Percentiles rank a stretch among this genome's conserved stretches.
Evolutionary conservation across 2,797 vertebrate genomes (phyloP).

Genomic region (Acanthurus leucopareius): DNA sequence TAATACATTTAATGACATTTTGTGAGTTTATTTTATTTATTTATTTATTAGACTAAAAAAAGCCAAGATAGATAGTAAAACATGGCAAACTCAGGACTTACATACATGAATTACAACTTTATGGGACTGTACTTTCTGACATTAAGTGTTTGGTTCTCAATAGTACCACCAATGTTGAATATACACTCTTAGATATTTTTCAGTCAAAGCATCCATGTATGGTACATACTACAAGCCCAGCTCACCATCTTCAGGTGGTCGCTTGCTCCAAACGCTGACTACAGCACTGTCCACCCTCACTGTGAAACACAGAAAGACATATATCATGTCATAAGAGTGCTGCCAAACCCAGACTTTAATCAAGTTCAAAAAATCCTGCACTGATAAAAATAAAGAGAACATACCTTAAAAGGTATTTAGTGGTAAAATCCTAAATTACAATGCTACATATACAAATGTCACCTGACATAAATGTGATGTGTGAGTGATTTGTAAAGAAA

Average conservation of each 20-base stretch:
- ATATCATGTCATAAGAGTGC: not conserved
- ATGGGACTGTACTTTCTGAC: too few species aligned
- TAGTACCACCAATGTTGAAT: not conserved
- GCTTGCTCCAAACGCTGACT: slow-evolving; percentile 80
- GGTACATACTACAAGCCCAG: not conserved
- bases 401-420: slow-evolving; percentile 11
- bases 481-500: not conserved
- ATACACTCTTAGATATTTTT: not conserved
- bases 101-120: too few species aligned
- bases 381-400: slow-evolving; percentile 6
- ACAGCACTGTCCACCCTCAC: slow-evolving; percentile 56
- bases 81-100: too few species aligned
- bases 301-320: slow-evolving; percentile 63
- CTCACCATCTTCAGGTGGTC: slow-evolving; percentile 77
- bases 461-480: not conserved
- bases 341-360: not conserved
- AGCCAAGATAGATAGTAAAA: too few species aligned
- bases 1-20: too few species aligned
- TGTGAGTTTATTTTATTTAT: too few species aligned
- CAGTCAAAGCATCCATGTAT: not conserved
- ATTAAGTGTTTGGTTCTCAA: too few species aligned
- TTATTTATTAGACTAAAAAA: too few species aligned
- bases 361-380: not conserved
- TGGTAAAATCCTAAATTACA: slow-evolving; percentile 8
- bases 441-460: not conserved